Conservation (phyloP, 2,888 invertebrate genomes). For the Nebria salina region DNA sequence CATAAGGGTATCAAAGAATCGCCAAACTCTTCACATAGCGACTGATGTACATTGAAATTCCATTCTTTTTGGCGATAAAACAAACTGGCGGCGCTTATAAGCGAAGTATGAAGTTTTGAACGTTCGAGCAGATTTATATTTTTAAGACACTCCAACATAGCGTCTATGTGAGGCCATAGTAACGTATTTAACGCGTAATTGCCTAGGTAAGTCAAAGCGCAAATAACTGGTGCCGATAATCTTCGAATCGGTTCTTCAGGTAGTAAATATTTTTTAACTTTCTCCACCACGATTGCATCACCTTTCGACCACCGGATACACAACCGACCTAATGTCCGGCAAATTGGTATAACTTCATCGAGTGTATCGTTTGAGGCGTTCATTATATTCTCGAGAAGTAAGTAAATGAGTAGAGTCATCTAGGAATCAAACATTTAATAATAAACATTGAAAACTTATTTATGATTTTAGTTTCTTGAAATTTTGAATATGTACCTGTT, state of each 20-base stretch:
- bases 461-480: too few relatives aligned
- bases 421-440: constrained; percentile 5
- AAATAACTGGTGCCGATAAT: constrained; percentile 35
- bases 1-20: constrained; percentile 31
- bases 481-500: constrained; percentile 59
- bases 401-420: constrained; percentile 40
- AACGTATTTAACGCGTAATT: constrained; percentile 26
- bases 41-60: constrained; percentile 9
- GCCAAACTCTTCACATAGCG: constrained; percentile 24
- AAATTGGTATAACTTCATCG: constrained; percentile 28
- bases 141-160: constrained; percentile 26
- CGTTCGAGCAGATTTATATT: constrained; percentile 2
- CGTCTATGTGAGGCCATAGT: constrained; percentile 37
- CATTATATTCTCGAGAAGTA: constrained; percentile 37
- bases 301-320: constrained; percentile 35
- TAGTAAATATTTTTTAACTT: constrained; percentile 35
- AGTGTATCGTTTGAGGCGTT: constrained; percentile 26
- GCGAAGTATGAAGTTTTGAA: constrained; percentile 16
- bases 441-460: too few relatives aligned
- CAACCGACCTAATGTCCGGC: constrained; percentile 38
- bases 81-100: constrained; percentile 29
- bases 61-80: constrained; percentile 24
- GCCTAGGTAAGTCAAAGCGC: constrained; percentile 31
- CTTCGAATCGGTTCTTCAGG: constrained; percentile 24
- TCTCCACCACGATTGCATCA: constrained; percentile 30